Evolutionary conservation across 2,797 vertebrate species (phyloP).

Genomic region (Ptychadena robeensis): DNA sequence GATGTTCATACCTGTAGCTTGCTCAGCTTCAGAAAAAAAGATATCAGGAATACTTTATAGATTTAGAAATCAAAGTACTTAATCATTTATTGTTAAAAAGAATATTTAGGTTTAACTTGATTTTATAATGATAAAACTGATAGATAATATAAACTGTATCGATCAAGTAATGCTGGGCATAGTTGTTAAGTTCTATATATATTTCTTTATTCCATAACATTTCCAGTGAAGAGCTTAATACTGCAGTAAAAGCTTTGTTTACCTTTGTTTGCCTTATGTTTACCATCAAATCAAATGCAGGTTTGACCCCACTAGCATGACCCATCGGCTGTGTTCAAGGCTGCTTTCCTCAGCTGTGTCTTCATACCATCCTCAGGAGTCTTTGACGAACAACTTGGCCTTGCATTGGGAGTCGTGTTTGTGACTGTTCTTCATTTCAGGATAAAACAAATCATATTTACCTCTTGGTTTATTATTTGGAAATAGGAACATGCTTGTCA

Average conservation of each 20-base stretch:
- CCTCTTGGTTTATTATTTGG: neutral
- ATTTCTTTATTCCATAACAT: neutral
- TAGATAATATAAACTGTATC: no score
- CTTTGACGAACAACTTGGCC: neutral
- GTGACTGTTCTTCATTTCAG: constrained; percentile 3
- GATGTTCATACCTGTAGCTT: no score
- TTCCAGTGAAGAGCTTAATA: neutral
- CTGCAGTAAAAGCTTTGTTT: neutral
- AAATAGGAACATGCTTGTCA: neutral
- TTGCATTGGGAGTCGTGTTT: neutral
- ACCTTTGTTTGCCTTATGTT: neutral
- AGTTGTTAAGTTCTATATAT: neutral
- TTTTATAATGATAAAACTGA: no score
- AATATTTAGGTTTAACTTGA: no score
- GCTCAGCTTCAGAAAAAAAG: no score
- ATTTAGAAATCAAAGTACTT: no score
- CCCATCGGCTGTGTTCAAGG: neutral
- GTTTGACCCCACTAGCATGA: neutral
- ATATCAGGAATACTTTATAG: no score
- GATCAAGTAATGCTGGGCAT: no score
- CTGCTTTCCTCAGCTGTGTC: neutral
- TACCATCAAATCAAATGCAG: neutral
- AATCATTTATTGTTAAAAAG: no score
- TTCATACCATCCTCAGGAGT: neutral
- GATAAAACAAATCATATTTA: constrained; percentile 18